A percentile compares a stretch with the other conserved stretches of the same genome.
These are phyloP conservation scores for Eilema caniola DNA, from an alignment of 2,888 invertebrate genomes.

Conservation along the genomic window DNA sequence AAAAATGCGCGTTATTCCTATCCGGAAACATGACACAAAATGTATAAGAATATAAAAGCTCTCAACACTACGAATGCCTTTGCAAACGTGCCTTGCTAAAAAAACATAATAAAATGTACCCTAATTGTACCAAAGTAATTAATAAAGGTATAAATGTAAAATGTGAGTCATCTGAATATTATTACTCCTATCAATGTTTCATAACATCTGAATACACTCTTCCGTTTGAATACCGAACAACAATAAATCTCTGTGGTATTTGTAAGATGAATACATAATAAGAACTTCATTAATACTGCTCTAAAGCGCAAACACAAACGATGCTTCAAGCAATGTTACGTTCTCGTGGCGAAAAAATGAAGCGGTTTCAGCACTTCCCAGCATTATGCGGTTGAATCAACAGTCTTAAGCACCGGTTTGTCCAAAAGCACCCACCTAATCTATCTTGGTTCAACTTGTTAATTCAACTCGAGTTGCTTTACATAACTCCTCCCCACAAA, in stretches of 20 bases:
- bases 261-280: slow-evolving; percentile 19
- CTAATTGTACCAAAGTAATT: not conserved
- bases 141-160: not conserved
- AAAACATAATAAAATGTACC: too few relatives aligned
- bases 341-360: slow-evolving; percentile 10
- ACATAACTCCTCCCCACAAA: slow-evolving; percentile 48
- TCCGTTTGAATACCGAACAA: slow-evolving; percentile 13
- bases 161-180: too few relatives aligned
- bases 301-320: slow-evolving; percentile 19
- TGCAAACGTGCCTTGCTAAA: too few relatives aligned
- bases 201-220: slow-evolving; percentile 5
- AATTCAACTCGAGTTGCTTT: slow-evolving; percentile 49
- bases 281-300: slow-evolving; percentile 17
- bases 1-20: too few relatives aligned
- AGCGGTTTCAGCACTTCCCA: slow-evolving; percentile 8
- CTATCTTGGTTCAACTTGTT: slow-evolving; percentile 40
- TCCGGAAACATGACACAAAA: too few relatives aligned
- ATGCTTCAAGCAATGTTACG: slow-evolving; percentile 19
- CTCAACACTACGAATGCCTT: too few relatives aligned
- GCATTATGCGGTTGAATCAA: slow-evolving; percentile 29
- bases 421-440: slow-evolving; percentile 36
- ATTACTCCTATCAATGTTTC: not conserved
- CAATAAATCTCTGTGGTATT: slow-evolving; percentile 16
- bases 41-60: too few relatives aligned
- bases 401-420: slow-evolving; percentile 28